phyloP scores from a whole-genome alignment of 23 tunicate species.

The Botrylloides violaceus region DNA sequence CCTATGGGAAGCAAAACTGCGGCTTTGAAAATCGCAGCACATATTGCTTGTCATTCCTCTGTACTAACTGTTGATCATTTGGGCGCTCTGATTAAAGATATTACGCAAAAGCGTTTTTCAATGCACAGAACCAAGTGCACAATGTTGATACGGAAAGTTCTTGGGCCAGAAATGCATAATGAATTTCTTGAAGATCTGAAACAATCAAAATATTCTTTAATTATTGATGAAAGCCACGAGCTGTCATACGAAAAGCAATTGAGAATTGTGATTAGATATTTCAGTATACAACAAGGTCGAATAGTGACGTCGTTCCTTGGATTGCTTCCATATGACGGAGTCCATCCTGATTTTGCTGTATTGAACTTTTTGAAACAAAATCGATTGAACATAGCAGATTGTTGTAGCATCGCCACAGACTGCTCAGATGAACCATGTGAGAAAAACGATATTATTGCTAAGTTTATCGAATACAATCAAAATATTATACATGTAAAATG shows the following conservation, averaged over 20 bases:
- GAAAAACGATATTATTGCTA: constrained; percentile 23
- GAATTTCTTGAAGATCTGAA: constrained; percentile 11
- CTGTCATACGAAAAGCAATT: constrained; percentile 12
- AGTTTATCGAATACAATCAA: constrained; percentile 14
- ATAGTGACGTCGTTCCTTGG: constrained; percentile 19
- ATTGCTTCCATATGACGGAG: constrained; percentile 8
- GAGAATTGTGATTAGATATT: constrained; percentile 14
- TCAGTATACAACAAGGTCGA: not conserved
- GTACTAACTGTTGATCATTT: constrained; percentile 14
- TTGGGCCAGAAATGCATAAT: constrained; percentile 19
- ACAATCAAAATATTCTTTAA: constrained; percentile 7
- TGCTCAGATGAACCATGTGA: constrained; percentile 15
- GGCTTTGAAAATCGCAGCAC: constrained; percentile 19
- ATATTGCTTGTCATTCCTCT: constrained; percentile 15
- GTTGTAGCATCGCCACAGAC: constrained; percentile 18
- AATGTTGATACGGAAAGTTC: constrained; percentile 11
- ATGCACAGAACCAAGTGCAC: constrained; percentile 12
- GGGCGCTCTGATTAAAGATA: constrained; percentile 8
- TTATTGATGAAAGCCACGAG: constrained; percentile 14
- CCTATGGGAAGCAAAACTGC: constrained; percentile 12
- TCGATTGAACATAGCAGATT: not conserved
- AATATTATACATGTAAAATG: constrained; percentile 23
- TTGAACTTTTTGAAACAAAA: constrained; percentile 21
- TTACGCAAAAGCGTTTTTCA: constrained; percentile 11
- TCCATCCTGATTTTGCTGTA: constrained; percentile 8